Evolutionary conservation across 2,888 invertebrate genomes (phyloP).

Genomic region (Heliconius erato): DNA sequence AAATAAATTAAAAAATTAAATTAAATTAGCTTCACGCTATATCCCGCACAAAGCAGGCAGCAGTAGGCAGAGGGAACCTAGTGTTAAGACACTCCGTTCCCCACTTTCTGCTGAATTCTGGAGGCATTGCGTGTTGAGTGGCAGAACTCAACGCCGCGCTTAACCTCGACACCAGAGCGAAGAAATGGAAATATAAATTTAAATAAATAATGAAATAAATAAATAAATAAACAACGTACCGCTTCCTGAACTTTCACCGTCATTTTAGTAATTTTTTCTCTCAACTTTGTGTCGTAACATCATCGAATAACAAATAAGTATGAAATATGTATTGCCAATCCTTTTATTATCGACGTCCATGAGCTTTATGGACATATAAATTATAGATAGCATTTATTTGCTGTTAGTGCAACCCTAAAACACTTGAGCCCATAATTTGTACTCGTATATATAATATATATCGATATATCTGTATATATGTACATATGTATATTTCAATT

Average conservation of each 20-base stretch:
- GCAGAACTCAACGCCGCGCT: too few species aligned
- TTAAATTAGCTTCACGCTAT: too few species aligned
- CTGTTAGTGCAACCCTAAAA: constrained; percentile 16
- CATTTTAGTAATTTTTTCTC: constrained; percentile 41
- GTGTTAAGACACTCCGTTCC: too few species aligned
- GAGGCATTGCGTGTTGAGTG: too few species aligned
- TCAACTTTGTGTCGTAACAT: background rate
- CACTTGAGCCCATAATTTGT: background rate
- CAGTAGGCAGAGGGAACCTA: too few species aligned
- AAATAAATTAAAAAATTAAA: too few species aligned
- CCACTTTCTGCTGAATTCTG: too few species aligned
- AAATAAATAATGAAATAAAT: too few species aligned
- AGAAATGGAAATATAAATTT: too few species aligned
- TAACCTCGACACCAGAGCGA: too few species aligned
- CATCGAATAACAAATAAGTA: background rate
- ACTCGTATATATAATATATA: background rate
- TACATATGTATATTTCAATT: too few species aligned
- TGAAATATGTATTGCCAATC: background rate
- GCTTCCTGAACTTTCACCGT: constrained; percentile 45
- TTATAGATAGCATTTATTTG: constrained; percentile 27
- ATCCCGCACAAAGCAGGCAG: too few species aligned
- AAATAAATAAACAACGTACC: constrained; percentile 41
- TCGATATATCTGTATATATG: background rate
- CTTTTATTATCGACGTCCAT: constrained; percentile 9
- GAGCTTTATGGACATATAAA: constrained; percentile 9